Conservation (phyloP, 2,797 vertebrate species). For the Amphiprion clarkii region DNA sequence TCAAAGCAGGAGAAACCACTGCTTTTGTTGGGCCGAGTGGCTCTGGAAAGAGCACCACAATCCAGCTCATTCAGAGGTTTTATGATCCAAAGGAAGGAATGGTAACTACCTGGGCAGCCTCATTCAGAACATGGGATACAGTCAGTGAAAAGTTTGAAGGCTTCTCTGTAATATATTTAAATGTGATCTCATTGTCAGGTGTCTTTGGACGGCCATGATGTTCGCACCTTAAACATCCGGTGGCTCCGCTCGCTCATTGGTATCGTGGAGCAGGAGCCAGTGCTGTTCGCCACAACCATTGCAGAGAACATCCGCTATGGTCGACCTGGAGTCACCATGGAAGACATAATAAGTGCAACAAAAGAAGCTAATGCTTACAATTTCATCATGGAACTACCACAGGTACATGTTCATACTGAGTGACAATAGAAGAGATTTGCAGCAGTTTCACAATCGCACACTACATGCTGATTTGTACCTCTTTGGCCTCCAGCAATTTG, state of each 20-base stretch:
- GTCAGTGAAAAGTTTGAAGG: background rate
- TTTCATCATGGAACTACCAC: slow-evolving; percentile 87
- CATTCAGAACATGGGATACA: background rate
- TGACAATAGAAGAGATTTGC: no score
- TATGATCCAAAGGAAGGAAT: slow-evolving; percentile 86
- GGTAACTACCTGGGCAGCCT: slow-evolving; percentile 69
- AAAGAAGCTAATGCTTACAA: slow-evolving; percentile 87
- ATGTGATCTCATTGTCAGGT: slow-evolving; percentile 69
- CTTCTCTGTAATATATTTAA: background rate
- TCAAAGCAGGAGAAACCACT: slow-evolving; percentile 85
- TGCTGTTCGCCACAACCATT: slow-evolving; percentile 86
- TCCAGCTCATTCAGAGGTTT: slow-evolving; percentile 88
- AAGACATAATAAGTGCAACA: slow-evolving; percentile 82
- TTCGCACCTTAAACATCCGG: slow-evolving; percentile 84
- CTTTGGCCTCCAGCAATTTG: slow-evolving; percentile 79
- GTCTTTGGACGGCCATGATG: slow-evolving; percentile 86
- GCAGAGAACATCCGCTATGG: slow-evolving; percentile 86
- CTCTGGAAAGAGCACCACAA: slow-evolving; percentile 85
- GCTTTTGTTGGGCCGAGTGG: slow-evolving; percentile 88
- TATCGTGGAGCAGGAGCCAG: slow-evolving; percentile 87
- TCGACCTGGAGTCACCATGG: slow-evolving; percentile 78
- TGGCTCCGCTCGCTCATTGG: slow-evolving; percentile 87
- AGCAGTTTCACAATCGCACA: no score
- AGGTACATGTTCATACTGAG: slow-evolving; percentile 68
- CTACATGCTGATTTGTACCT: no score